Base-by-base conservation (phyloP, 2,113 vertebrate genomes). In the Hydrochoerus hydrochaeris region DNA sequence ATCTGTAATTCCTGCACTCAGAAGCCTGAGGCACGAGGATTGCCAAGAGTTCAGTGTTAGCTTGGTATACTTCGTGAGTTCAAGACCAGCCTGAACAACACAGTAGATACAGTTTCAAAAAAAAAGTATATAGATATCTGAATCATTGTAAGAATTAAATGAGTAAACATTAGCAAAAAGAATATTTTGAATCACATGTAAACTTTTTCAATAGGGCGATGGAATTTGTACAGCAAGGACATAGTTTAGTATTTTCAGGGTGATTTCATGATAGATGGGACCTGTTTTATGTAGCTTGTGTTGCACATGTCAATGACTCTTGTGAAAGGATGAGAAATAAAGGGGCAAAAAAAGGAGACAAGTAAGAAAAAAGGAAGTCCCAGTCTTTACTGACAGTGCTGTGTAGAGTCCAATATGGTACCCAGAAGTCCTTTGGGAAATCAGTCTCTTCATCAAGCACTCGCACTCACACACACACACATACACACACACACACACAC, bases 381-480 rank as follows among this genome's bases (percentile, higher is more conserved):
- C 3, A 14, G 1, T 62, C 11, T 88, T 52, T 11, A 20, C 17
- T 52, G 5, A 58, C 65, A 41, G 19, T 13, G 38, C 4, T 11
- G 0, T 35, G 32, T 35, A 1, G 3, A 78, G 16, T 3, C 44
- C 2, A 54, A 7, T 7, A 11, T n/a, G n/a, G n/a, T 28, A 41
- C 32, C 57, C 26, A 30, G 6, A 22, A 16, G 0, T 52, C 52
- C 30, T 71, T 57, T 46, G 60, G 17, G 4, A 41, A 80, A 63
- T 58, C 75, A 19, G 46, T 19, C 57, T 92, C 26, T 38, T 95
- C 30, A 46, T 13, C 17, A 28, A 26, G 46, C 41, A 7, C 41
- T 16, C 71, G 3, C 41, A 28, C 71, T 26, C 11, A 26, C 69
- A 41, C 20, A 1, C 38, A 41, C 60, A 62, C 60, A 7, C 24